phyloP scores from a whole-genome alignment of 2,113 vertebrate genomes.

The Anhinga rufa region DNA sequence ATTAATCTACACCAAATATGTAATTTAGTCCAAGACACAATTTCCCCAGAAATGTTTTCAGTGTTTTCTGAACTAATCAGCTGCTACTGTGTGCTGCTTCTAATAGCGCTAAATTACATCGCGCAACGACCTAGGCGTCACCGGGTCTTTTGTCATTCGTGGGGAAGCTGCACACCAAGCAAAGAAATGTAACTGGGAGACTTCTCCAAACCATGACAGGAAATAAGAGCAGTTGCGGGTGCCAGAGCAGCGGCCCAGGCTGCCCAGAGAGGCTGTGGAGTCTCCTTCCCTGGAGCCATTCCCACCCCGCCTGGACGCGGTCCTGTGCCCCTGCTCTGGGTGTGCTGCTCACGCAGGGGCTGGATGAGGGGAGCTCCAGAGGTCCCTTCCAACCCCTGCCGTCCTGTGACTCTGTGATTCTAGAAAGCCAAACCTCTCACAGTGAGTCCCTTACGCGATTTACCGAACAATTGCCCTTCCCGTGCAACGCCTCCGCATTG shows the following conservation, averaged over 20 bases:
- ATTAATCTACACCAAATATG: rapidly evolving
- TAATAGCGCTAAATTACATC: not conserved
- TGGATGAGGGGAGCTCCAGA: too few species aligned
- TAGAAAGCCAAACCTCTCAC: not conserved
- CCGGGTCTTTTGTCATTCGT: rapidly evolving
- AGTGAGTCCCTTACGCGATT: too few species aligned
- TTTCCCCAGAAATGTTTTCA: not conserved
- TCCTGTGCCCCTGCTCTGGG: too few species aligned
- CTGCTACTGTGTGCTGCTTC: not conserved
- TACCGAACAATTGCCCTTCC: not conserved
- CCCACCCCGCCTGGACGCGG: too few species aligned
- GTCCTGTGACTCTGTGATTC: too few species aligned
- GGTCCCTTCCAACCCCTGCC: too few species aligned
- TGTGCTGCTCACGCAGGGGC: too few species aligned
- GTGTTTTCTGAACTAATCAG: not conserved
- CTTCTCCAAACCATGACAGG: not conserved
- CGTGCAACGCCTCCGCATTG: rapidly evolving
- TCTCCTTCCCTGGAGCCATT: too few species aligned
- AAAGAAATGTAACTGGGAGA: not conserved
- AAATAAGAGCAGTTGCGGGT: too few species aligned
- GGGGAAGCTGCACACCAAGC: not conserved
- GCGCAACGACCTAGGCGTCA: not conserved
- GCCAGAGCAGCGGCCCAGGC: too few species aligned
- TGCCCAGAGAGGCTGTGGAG: too few species aligned
- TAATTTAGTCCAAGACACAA: not conserved